Base-by-base conservation (phyloP, 2,797 vertebrate species). In the Sylvilagus floridanus region DNA sequence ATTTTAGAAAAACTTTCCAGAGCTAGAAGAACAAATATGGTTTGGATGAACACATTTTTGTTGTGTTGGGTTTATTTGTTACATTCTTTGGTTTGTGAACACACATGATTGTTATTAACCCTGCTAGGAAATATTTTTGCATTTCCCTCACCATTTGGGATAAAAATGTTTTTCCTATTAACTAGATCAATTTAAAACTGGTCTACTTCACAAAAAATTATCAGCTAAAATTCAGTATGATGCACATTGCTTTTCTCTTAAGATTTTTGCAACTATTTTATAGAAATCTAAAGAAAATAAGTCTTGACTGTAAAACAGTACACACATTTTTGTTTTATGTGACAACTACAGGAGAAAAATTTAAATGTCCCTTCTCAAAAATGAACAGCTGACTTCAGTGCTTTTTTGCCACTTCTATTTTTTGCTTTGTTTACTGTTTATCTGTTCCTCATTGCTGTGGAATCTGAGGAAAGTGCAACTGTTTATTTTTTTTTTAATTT, bases 131-230 rank as follows among this genome's bases (percentile, higher is more conserved):
- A 47, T 82, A 71, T 83, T 84, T 93, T 91, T 89, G 52, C 21
- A n/a, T 85, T 91, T 90, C 84, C 32, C 42, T 76, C 26, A 47
- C 19, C 21, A 19, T 77, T 84, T 54, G 85, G 24, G 21, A 73
- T 84, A 52, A 91, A 73, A 93, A 84, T 90, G n/a, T 62, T 87
- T 95, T 91, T 54, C 13, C 5, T 28, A 42, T 93, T 82, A 93
- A 52, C 47, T 85, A 54, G n/a, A 84, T 87, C 35, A 21, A 78
- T 42, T 68, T 77, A 83, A 94, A 82, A 72, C 65, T 63, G 73
- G 30, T 79, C 77, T 92, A 7, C 62, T 47, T 73, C 19, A 60
- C 4, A 71, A 30, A 68, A 88, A 92, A 79, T 76, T 37, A 21
- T 35, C 35, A 81, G 19, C 13, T 73, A 81, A 75, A 69, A 63